These are phyloP conservation scores for Bimastos eiseni DNA, from an alignment of 2,888 invertebrate species.

Conservation along the genomic window DNA sequence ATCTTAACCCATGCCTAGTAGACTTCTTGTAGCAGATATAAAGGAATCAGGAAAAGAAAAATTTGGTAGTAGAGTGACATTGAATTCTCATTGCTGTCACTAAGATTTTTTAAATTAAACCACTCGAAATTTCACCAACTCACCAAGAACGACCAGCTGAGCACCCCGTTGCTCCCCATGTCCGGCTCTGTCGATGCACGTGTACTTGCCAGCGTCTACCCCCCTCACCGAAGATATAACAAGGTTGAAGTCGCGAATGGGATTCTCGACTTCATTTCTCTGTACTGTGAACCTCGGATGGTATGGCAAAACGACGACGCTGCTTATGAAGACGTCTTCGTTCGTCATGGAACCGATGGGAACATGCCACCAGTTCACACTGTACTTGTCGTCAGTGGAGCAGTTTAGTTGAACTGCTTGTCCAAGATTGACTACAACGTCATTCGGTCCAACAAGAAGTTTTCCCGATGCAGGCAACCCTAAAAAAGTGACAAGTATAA, in stretches of 20 bases:
- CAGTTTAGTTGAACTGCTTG: background rate
- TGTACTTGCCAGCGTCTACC: background rate
- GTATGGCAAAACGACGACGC: background rate
- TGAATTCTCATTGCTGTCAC: too few relatives aligned
- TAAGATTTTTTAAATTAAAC: background rate
- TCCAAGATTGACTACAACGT: background rate
- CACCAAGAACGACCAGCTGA: conserved; percentile 13
- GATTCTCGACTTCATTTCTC: background rate
- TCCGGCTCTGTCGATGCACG: background rate
- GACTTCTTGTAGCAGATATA: background rate
- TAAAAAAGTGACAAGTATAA: background rate
- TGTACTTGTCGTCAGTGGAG: background rate
- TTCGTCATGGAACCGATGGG: background rate
- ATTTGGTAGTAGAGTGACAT: background rate
- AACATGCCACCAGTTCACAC: background rate
- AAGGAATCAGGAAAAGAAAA: background rate
- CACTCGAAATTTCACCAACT: background rate
- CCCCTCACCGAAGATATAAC: background rate
- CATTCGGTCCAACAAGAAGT: background rate
- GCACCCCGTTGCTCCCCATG: background rate
- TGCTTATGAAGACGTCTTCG: background rate
- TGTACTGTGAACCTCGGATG: background rate
- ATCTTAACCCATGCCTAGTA: too few relatives aligned
- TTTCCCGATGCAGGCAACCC: background rate
- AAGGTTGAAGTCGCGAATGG: background rate